Base-by-base conservation (phyloP, 2,888 invertebrate species). In the Adelphocoris suturalis region DNA sequence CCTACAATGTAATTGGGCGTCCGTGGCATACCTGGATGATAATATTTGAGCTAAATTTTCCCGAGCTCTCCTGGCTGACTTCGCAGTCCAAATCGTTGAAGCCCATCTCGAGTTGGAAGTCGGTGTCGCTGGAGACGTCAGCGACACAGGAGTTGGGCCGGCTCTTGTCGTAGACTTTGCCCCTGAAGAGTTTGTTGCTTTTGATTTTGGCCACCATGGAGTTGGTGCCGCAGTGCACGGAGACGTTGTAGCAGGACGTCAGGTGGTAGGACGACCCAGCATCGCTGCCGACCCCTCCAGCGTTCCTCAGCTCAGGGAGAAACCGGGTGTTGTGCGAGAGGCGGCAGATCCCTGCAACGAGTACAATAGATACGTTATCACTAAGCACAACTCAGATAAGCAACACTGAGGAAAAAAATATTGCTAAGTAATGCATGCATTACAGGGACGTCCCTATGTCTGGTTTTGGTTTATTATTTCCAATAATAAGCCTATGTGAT, bases 81-180 rank as follows among this genome's bases (percentile, higher is more conserved):
- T 93, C 93, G 90, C 94, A 94, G 90, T 93, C 92, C 52, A 93
- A 92, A 90, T 94, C 94, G 82, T 94, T 92, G 92, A 94, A 94
- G 52, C 93, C 93, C 92, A 94, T 92, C 23, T 91, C 91, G 81
- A 94, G 92, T 81, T 94, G 93, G 90, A 94, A 94, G 52, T 93
- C 93, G 82, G 93, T 92, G 89, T 92, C 92, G 91, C 93, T 93
- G 48, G 92, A 92, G 52, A 94, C 93, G 91, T 94, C 94, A 12
- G 93, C 92, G 37, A 94, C 93, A 90, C 94, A 94, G 1, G 93
- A 93, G 91, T 93, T 94, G 57, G 94, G 94, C 19, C 93, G 92
- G 61, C 93, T 93, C 90, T 93, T 93, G 80, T 93, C 93, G 92
- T 94, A 94, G n/a, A 94, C 93, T 91, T 94, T 94, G 94, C 94